Evolutionary conservation across 2,888 invertebrate species (phyloP), one percentile per base, ranked within the genome.

Genomic region (Cheilosia impressa): DNA sequence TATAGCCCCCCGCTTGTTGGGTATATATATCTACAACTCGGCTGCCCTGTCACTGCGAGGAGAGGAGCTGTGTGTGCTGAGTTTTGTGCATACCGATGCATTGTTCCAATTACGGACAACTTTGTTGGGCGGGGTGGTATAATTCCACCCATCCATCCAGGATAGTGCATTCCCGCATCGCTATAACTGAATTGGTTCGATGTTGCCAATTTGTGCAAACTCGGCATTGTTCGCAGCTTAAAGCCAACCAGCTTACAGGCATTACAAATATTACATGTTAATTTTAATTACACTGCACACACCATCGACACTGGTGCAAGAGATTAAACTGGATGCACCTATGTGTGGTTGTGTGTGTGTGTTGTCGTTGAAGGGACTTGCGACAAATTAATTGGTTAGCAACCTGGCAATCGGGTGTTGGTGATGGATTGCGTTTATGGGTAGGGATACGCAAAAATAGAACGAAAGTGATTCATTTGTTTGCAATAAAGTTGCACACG

Each of bases 211-310:
- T 85, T 80, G 85, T 85, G 85, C 80, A 62, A 55, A 77, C 63
- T 77, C 75, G 55, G 85, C 85, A 85, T 85, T 85, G 85, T 85
- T 85, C 85, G 76, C 76, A 85, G 80, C 85, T 85, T 85, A 71
- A 72, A 76, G 71, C 71, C 68, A 52, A 17, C 66, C 71, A 19
- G 80, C 66, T 85, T 85, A 80, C 76, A 38, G 71, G 85, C 85
- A 80, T 85, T 85, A 85, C 85, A 85, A 81, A 85, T 85, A 85
- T 85, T 80, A 85, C 85, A 85, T 85, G 85, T 85, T 85, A 85
- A 85, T 85, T 85, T 85, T 85, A 85, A 85, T 85, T 85, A 85
- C 75, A 66, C 55, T 50, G 43, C 73, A 76, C 69, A 71, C 52
- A 76, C 80, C 50, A 76, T 72, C 80, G 72, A 77, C 76, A 80